Conservation (phyloP, 2,888 invertebrate species). For the Eulithis prunata region DNA sequence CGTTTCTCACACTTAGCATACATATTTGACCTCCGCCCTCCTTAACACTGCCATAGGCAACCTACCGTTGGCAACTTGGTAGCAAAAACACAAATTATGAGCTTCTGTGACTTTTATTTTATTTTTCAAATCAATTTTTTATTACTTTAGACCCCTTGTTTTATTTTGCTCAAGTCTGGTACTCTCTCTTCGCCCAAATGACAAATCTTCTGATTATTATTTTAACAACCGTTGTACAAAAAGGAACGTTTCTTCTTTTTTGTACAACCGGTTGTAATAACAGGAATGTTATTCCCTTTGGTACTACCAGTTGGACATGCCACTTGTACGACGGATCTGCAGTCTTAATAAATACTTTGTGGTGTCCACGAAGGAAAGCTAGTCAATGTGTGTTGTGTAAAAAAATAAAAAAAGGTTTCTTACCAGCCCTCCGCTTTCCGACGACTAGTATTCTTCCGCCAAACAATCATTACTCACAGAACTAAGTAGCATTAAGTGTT, state of each 20-base stretch:
- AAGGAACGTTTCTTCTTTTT: no score
- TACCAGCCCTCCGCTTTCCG: constrained; percentile 77
- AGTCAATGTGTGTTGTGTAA: no score
- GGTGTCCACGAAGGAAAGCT: no score
- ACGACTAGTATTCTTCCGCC: constrained; percentile 75
- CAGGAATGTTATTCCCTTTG: no score
- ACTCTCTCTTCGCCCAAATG: no score
- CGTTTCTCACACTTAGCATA: constrained; percentile 31
- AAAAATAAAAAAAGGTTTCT: constrained; percentile 26
- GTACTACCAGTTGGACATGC: no score
- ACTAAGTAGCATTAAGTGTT: constrained; percentile 59
- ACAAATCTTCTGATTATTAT: no score
- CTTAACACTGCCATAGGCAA: constrained; percentile 14
- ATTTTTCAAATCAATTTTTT: not conserved
- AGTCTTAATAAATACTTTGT: no score
- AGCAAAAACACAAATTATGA: constrained; percentile 11
- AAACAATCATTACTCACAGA: constrained; percentile 69
- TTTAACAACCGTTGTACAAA: no score
- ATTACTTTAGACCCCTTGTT: not conserved
- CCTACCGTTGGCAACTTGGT: constrained; percentile 13
- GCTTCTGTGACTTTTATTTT: constrained; percentile 3
- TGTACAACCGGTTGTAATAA: no score
- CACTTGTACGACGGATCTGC: no score
- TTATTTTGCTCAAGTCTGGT: not conserved
- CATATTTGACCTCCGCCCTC: constrained; percentile 27